phyloP scores from a whole-genome alignment of 2,113 vertebrate species.

The Sphaerodactylus townsendi region DNA sequence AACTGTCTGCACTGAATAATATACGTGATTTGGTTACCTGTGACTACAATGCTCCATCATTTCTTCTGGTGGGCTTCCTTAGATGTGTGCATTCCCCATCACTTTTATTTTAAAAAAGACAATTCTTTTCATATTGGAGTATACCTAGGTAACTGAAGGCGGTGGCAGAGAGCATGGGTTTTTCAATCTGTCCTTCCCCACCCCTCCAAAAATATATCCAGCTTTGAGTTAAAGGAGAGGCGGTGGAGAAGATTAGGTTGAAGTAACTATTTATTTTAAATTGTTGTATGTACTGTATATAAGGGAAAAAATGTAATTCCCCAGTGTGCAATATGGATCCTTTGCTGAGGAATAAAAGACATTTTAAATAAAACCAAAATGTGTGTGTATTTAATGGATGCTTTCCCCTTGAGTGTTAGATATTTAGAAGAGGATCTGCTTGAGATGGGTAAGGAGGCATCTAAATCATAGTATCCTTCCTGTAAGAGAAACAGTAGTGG shows the following conservation, averaged over 20 bases:
- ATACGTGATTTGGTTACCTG: neutral
- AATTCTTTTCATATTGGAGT: neutral
- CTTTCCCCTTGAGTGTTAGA: neutral
- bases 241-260: neutral
- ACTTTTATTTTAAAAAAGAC: neutral
- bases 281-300: slow-evolving; percentile 45
- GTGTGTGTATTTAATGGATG: neutral
- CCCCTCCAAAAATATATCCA: neutral
- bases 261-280: slow-evolving; percentile 61
- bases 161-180: slow-evolving; percentile 8
- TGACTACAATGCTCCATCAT: neutral
- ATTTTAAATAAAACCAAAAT: slow-evolving; percentile 15
- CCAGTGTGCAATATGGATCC: slow-evolving; percentile 62
- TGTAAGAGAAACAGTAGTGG: neutral
- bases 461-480: neutral
- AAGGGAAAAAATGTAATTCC: slow-evolving; percentile 44
- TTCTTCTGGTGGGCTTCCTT: neutral
- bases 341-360: slow-evolving; percentile 61
- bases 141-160: neutral
- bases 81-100: neutral
- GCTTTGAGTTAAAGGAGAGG: neutral
- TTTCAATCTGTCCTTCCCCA: neutral
- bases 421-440: neutral
- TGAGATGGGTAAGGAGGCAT: neutral
- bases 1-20: neutral